These are phyloP conservation scores for Drosophila prosaltans DNA, from an alignment of 1,140 invertebrate genomes.

Conservation along the genomic window DNA sequence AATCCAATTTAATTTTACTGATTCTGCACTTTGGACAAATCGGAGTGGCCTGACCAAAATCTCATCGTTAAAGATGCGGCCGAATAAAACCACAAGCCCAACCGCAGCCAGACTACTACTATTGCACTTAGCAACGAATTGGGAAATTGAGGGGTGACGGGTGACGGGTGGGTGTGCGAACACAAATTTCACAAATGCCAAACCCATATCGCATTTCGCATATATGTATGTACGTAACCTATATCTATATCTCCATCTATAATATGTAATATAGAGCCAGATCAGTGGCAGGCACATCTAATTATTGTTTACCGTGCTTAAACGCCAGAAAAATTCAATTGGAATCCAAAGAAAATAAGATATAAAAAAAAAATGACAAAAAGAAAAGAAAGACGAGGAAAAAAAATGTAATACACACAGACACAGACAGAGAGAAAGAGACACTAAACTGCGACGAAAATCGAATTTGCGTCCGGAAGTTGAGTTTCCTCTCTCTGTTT, in stretches of 20 bases:
- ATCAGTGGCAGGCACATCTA: conserved; percentile 59
- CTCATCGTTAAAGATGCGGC: conserved; percentile 62
- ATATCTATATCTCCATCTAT: conserved; percentile 11
- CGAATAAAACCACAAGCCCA: conserved; percentile 40
- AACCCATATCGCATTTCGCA: conserved; percentile 30
- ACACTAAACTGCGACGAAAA: conserved; percentile 67
- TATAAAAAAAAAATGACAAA: not conserved
- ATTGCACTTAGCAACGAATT: conserved; percentile 28
- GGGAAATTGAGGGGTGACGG: too few relatives aligned
- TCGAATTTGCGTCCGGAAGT: conserved; percentile 74
- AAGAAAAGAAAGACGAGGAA: not conserved
- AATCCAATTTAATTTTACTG: conserved; percentile 80
- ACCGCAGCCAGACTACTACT: conserved; percentile 31
- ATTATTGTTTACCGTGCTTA: conserved; percentile 78
- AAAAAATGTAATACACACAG: not conserved
- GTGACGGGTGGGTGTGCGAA: not conserved
- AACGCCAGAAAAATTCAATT: conserved; percentile 77
- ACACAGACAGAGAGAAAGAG: not conserved
- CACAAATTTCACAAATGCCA: not conserved
- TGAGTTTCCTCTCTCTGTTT: conserved; percentile 34
- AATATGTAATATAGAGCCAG: conserved; percentile 14
- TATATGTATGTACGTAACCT: conserved; percentile 14
- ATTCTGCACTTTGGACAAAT: conserved; percentile 77
- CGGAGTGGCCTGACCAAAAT: conserved; percentile 63
- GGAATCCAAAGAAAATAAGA: conserved; percentile 51